A percentile compares a stretch with the other conserved stretches of the same genome.
phyloP scores from a whole-genome alignment of 2,797 vertebrate genomes.

The Lophotriccus pileatus region DNA sequence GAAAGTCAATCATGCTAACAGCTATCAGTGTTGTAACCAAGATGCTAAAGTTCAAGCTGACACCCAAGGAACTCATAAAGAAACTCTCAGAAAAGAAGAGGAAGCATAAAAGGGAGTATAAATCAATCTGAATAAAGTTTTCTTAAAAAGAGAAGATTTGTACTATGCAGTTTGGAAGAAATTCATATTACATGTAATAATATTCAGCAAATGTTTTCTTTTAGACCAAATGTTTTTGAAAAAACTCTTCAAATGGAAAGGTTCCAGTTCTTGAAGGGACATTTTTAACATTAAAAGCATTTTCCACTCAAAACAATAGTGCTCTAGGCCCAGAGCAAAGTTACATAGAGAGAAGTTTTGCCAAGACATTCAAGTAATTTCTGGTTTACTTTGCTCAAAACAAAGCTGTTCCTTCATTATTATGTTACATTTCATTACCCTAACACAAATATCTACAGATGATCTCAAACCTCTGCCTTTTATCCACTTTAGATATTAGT shows the following conservation, averaged over 20 bases:
- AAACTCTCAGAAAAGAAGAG: neutral
- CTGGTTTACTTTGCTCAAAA: neutral
- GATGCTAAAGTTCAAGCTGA: neutral
- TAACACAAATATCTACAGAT: neutral
- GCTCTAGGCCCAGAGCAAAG: neutral
- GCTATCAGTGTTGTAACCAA: neutral
- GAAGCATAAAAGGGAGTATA: neutral
- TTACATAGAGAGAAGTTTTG: neutral
- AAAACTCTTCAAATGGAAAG: neutral
- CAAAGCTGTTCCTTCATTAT: neutral
- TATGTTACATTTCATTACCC: neutral
- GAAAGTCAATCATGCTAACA: neutral
- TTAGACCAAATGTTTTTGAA: neutral
- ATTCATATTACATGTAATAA: neutral
- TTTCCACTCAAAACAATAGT: neutral
- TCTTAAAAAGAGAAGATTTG: neutral
- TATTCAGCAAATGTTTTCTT: neutral
- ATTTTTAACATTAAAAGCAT: neutral
- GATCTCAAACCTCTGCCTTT: neutral
- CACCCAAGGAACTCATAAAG: neutral
- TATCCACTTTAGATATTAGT: neutral
- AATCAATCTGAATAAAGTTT: neutral
- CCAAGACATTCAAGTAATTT: neutral
- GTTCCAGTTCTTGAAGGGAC: neutral
- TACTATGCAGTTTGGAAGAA: neutral